These are phyloP conservation scores for Sphinx pinastri DNA, from an alignment of 2,888 invertebrate genomes.

Conservation along the genomic window DNA sequence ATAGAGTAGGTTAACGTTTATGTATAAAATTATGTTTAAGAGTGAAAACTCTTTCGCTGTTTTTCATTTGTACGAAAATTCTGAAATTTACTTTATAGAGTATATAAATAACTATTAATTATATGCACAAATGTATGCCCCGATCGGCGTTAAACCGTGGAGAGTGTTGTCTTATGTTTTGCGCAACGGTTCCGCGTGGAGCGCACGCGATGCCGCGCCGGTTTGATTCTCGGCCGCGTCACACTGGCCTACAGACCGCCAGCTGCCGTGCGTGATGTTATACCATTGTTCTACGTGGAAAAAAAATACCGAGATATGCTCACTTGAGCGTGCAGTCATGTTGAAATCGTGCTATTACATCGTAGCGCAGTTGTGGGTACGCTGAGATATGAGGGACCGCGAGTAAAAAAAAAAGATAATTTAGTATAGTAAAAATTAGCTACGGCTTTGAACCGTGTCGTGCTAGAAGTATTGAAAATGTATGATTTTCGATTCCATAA, in stretches of 20 bases:
- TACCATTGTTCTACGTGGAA: too few relatives aligned
- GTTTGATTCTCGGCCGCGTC: constrained; percentile 21
- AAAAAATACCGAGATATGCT: constrained; percentile 18
- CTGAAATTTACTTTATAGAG: background rate
- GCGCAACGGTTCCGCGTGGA: constrained; percentile 15
- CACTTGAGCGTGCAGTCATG: constrained; percentile 4
- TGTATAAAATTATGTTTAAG: too few relatives aligned
- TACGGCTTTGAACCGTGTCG: too few relatives aligned
- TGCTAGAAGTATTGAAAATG: too few relatives aligned
- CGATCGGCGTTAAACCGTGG: constrained; percentile 18
- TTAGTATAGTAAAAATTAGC: too few relatives aligned
- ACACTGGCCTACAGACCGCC: constrained; percentile 20
- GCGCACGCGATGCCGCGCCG: constrained; percentile 19
- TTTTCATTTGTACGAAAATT: background rate
- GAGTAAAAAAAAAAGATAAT: too few relatives aligned
- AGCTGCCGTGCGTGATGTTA: background rate
- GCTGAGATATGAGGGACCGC: background rate
- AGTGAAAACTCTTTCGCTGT: too few relatives aligned
- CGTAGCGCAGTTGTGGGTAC: background rate
- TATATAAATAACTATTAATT: background rate
- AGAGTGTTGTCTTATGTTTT: constrained; percentile 15
- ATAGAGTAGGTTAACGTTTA: too few relatives aligned
- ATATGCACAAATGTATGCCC: background rate
- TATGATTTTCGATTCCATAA: too few relatives aligned
- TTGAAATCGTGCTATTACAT: background rate